Percentiles rank a stretch among this genome's conserved stretches.
These are phyloP conservation scores for Andrena chrysosceles DNA, from an alignment of 2,888 invertebrate species.

Conservation along the genomic window DNA sequence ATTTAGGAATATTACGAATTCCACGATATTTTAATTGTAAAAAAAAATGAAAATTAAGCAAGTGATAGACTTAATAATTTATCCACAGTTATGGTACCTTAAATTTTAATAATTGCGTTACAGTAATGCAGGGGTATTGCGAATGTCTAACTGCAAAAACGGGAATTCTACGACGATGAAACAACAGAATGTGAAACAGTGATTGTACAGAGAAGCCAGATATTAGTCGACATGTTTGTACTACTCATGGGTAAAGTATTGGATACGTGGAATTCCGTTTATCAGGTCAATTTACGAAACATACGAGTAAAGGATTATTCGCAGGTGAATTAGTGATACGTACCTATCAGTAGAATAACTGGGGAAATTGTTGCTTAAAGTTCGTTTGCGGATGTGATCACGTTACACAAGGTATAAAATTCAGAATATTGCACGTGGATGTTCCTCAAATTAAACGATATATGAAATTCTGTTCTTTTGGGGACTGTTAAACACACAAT, in stretches of 20 bases:
- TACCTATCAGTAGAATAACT: conserved; percentile 13
- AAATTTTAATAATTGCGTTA: conserved; percentile 8
- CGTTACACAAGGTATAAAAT: no score
- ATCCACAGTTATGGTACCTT: neutral
- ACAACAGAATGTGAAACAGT: conserved; percentile 11
- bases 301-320: conserved; percentile 14
- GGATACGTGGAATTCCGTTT: neutral
- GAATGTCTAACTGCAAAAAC: conserved; percentile 46
- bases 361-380: conserved; percentile 14
- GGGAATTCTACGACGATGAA: conserved; percentile 25
- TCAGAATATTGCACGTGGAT: no score
- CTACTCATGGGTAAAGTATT: conserved; percentile 2
- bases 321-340: conserved; percentile 20
- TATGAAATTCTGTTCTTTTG: no score
- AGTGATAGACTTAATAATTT: neutral
- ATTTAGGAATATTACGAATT: neutral
- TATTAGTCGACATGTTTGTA: conserved; percentile 9
- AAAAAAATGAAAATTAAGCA: neutral
- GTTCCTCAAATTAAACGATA: no score
- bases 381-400: no score
- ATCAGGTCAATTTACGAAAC: conserved; percentile 30
- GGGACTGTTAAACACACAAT: no score
- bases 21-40: neutral
- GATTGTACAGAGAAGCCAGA: conserved; percentile 11
- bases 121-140: conserved; percentile 24